phyloP scores from a whole-genome alignment of 2,888 invertebrate genomes.

The Melanostoma scalare region DNA sequence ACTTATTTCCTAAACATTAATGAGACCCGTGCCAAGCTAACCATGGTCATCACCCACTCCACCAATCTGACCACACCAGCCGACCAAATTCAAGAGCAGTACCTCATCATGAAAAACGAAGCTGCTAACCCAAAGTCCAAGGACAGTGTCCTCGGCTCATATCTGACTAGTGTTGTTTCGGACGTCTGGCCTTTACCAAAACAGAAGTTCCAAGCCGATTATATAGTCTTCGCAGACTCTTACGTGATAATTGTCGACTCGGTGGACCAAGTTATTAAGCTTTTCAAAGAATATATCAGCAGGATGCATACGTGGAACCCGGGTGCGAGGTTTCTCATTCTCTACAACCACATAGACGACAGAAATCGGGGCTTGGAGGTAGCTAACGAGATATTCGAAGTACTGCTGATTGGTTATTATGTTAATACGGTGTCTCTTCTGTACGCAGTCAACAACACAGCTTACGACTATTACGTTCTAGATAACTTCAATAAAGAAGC shows the following conservation, averaged over 20 bases:
- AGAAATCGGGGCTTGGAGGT: conserved; percentile 68
- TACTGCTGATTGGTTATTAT: conserved; percentile 77
- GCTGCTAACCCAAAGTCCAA: conserved; percentile 70
- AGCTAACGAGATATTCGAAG: conserved; percentile 76
- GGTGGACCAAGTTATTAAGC: conserved; percentile 72
- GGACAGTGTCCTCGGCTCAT: conserved; percentile 37
- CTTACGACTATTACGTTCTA: conserved; percentile 78
- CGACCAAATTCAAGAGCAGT: conserved; percentile 79
- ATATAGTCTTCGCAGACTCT: conserved; percentile 77
- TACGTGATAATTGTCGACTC: conserved; percentile 79
- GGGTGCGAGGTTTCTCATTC: conserved; percentile 79
- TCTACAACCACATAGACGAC: conserved; percentile 77
- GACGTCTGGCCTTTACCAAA: conserved; percentile 74
- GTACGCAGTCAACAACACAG: conserved; percentile 76
- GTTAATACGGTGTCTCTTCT: conserved; percentile 79
- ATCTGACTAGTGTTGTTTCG: conserved; percentile 77
- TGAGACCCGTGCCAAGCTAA: conserved; percentile 62
- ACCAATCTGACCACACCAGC: conserved; percentile 80
- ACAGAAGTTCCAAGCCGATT: conserved; percentile 61
- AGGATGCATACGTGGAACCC: conserved; percentile 80
- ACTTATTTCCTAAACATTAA: conserved; percentile 76
- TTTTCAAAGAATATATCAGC: conserved; percentile 76
- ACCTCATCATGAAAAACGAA: conserved; percentile 77
- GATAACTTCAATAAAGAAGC: conserved; percentile 78
- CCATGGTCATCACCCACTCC: conserved; percentile 77